Percentiles rank a stretch among this genome's conserved stretches.
phyloP scores from a whole-genome alignment of 2,797 vertebrate genomes.

The Denticeps clupeoides region DNA sequence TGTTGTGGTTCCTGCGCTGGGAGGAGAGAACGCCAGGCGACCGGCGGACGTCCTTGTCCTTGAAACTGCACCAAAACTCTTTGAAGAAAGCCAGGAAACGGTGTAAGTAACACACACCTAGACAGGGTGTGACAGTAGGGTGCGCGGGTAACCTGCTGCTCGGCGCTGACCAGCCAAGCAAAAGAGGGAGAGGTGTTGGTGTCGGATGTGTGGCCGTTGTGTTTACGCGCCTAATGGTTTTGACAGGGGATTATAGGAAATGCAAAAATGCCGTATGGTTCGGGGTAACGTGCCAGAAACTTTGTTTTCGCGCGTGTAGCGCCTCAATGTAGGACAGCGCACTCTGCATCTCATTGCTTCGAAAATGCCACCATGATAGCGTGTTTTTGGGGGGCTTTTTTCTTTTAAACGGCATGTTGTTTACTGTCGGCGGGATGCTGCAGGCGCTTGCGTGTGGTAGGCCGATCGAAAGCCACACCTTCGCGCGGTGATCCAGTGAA shows the following conservation, averaged over 20 bases:
- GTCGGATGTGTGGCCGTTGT: conserved; percentile 54
- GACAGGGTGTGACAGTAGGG: conserved; percentile 48
- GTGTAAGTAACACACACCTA: conserved; percentile 89
- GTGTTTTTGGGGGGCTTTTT: too few relatives aligned
- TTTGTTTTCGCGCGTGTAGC: conserved; percentile 32
- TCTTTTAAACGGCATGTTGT: too few relatives aligned
- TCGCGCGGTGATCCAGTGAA: too few relatives aligned
- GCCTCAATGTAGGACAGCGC: background rate
- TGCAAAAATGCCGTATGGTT: conserved; percentile 60
- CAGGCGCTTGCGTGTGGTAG: too few relatives aligned
- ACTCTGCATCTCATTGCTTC: background rate
- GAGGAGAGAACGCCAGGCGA: conserved; percentile 47
- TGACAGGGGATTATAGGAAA: conserved; percentile 60
- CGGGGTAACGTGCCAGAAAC: conserved; percentile 49
- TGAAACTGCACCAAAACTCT: conserved; percentile 98
- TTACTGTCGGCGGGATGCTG: too few relatives aligned
- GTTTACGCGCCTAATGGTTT: conserved; percentile 55
- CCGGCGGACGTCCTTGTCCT: conserved; percentile 78
- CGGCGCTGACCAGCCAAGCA: conserved; percentile 53
- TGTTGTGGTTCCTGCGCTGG: conserved; percentile 61
- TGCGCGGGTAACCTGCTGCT: conserved; percentile 45
- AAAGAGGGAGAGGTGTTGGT: conserved; percentile 49
- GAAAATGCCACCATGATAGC: background rate
- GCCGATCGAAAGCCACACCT: too few relatives aligned
- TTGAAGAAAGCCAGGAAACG: conserved; percentile 86